Conservation (phyloP, 2,113 vertebrate genomes). For the Callithrix jacchus region DNA sequence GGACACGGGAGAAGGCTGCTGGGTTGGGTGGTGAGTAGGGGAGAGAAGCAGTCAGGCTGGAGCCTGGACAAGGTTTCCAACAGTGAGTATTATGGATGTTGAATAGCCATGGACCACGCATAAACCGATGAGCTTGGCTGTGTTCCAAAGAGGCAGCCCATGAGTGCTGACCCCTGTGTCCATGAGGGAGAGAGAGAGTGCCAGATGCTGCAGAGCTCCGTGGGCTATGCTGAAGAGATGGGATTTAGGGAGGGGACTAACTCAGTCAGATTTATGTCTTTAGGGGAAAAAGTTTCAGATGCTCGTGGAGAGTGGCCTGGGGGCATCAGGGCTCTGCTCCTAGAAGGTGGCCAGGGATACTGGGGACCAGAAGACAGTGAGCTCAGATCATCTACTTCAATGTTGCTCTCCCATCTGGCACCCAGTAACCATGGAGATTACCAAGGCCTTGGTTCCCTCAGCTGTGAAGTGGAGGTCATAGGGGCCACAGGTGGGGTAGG, state of each 20-base stretch:
- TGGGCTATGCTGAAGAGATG: rapidly evolving
- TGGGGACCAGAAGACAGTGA: not conserved
- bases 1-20: rapidly evolving
- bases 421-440: not conserved
- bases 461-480: not conserved
- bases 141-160: not conserved
- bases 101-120: rapidly evolving
- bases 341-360: not conserved
- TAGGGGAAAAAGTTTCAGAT: not conserved
- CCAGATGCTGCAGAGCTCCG: rapidly evolving
- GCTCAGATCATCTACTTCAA: not conserved
- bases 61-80: not conserved
- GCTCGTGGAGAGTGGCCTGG: not conserved
- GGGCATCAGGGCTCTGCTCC: not conserved
- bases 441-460: not conserved
- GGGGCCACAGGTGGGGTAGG: not conserved
- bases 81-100: not conserved
- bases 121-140: not conserved
- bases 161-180: not conserved
- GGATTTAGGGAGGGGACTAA: not conserved
- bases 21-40: not conserved
- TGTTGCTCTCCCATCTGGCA: not conserved
- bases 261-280: not conserved
- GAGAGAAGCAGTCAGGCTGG: not conserved
- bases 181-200: not conserved